Percentiles rank a stretch among this genome's conserved stretches.
Conservation (phyloP, 2,113 vertebrate genomes). For the Megaceryle torquata region DNA sequence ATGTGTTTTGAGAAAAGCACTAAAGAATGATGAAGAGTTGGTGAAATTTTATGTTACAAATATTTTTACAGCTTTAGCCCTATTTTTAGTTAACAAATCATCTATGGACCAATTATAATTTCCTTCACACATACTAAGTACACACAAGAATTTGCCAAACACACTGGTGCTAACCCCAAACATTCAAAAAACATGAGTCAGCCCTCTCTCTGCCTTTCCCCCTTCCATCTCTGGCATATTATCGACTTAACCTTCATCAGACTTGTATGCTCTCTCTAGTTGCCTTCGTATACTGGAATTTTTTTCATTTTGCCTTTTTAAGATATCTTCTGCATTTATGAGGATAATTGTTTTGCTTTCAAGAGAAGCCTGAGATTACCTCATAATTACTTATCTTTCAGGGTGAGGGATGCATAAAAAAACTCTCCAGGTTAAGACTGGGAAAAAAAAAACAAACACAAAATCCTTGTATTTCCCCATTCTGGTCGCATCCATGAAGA, state of each 20-base stretch:
- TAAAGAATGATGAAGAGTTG: constrained; percentile 61
- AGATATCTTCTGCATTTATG: neutral
- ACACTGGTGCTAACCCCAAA: constrained; percentile 56
- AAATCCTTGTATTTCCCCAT: neutral
- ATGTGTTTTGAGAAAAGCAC: constrained; percentile 9
- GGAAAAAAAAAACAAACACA: neutral
- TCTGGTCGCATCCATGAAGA: neutral
- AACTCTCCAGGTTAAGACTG: neutral
- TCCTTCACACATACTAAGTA: constrained; percentile 64
- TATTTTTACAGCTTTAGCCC: constrained; percentile 69
- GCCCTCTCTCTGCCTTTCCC: neutral
- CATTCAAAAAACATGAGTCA: constrained; percentile 66
- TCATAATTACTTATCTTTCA: neutral
- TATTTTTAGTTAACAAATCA: constrained; percentile 68
- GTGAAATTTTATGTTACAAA: constrained; percentile 58
- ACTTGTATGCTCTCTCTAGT: neutral
- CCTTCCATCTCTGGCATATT: neutral
- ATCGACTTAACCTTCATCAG: constrained; percentile 24
- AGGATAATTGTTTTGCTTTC: neutral
- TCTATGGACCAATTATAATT: constrained; percentile 67
- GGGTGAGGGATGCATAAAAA: neutral
- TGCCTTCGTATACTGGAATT: neutral
- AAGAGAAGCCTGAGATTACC: neutral
- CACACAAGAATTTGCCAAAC: constrained; percentile 50
- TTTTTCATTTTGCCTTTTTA: neutral